Percentiles rank a stretch among this genome's conserved stretches.
These are phyloP conservation scores for Cosmopolites sordidus DNA, from an alignment of 2,888 invertebrate species.

Conservation along the genomic window DNA sequence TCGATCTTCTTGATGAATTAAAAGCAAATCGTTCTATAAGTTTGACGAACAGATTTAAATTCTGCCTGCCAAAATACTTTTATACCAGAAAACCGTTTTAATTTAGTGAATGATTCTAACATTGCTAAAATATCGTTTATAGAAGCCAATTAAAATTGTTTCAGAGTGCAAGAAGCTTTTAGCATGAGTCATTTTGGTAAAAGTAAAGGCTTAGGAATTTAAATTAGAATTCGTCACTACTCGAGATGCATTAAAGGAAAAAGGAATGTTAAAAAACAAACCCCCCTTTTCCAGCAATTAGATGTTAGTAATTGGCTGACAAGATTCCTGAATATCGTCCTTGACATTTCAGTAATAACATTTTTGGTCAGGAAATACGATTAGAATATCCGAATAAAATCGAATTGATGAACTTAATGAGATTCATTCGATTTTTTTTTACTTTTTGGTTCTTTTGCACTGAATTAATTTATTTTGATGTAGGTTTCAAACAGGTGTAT, in stretches of 20 bases:
- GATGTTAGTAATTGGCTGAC: neutral
- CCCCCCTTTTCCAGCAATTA: neutral
- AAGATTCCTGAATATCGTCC: neutral
- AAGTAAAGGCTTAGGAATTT: constrained; percentile 46
- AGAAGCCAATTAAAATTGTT: constrained; percentile 47
- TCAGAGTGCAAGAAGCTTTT: constrained; percentile 38
- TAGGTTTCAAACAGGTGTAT: too few relatives aligned
- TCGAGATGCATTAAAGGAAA: constrained; percentile 39
- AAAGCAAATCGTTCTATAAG: too few relatives aligned
- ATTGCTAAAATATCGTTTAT: constrained; percentile 40
- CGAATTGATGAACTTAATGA: too few relatives aligned
- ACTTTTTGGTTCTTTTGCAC: too few relatives aligned
- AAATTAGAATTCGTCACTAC: constrained; percentile 50
- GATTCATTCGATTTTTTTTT: too few relatives aligned
- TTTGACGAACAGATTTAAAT: constrained; percentile 1
- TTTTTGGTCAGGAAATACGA: neutral
- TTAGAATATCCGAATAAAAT: neutral
- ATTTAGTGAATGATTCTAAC: constrained; percentile 26
- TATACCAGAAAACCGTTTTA: constrained; percentile 19
- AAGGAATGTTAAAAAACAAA: neutral
- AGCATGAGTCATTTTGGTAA: constrained; percentile 45
- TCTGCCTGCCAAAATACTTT: neutral
- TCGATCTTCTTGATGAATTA: too few relatives aligned
- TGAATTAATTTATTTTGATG: too few relatives aligned
- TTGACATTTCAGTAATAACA: neutral